Base-by-base conservation (phyloP, 1,140 invertebrate genomes). In the Triops longicaudatus region DNA sequence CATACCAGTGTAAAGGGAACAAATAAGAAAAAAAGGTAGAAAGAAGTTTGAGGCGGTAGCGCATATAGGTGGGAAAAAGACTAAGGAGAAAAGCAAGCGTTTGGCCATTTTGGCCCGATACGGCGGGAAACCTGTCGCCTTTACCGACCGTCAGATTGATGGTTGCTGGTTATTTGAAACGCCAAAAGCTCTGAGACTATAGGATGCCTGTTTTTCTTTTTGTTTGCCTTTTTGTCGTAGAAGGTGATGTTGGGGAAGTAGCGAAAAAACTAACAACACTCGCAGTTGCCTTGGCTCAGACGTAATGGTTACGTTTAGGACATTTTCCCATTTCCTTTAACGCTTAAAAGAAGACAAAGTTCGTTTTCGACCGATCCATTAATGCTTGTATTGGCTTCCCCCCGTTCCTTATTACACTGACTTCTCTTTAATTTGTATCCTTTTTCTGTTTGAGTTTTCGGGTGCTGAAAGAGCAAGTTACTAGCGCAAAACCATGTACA, bases 151-250 rank as follows among this genome's bases (percentile, higher is more conserved):
- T 63, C 50, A 63, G 50, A 63, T 63, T 63, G 50, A 63, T 63
- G 50, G 50, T 63, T 63, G 50, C 50, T 63, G 50, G 50, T 63
- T 63, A 63, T 63, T 63, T 63, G 50, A 63, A 63, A 63, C 50
- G 50, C 50, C 50, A 63, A 63, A 63, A 63, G 50, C 50, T 63
- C 50, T 0, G 50, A 63, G 50, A 63, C 50, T 63, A 14, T 63
- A 63, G n/a, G 50, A 63, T 63, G 50, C 50, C 50, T 63, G 6
- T 17, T 63, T 63, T 63, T 63, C 14, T 22, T 63, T 63, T 17
- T 63, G 22, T 63, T 63, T 22, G 6, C 0, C 0, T 22, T 63
- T 63, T 63, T 63, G 10, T 63, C n/a, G 50, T 6, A 22, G 50
- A 14, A 37, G 31, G 31, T 37, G 31, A 37, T 37, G 7, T 9